Conservation (phyloP, 1,140 invertebrate species). For the Euwallacea fornicatus region DNA sequence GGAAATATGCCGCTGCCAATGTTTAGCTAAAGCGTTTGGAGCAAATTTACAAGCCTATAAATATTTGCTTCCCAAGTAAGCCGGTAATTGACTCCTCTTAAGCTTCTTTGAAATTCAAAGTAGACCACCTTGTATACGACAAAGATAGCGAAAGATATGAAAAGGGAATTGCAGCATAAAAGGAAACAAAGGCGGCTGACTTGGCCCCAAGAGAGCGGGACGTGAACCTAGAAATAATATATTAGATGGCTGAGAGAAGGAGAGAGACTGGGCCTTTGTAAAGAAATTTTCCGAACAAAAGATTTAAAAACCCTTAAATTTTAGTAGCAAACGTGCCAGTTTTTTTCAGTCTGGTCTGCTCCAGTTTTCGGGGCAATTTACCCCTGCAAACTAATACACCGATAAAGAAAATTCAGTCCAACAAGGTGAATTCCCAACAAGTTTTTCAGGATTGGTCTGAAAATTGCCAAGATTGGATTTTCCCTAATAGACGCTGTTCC, state of each 20-base stretch:
- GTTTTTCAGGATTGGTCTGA: slow-evolving; percentile 20
- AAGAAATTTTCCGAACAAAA: slow-evolving; percentile 40
- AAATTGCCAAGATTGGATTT: slow-evolving; percentile 31
- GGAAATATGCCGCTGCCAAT: too few species aligned
- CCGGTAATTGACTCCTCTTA: slow-evolving; percentile 24
- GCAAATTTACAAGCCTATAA: background rate
- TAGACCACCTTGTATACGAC: slow-evolving; percentile 34
- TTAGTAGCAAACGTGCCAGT: slow-evolving; percentile 34
- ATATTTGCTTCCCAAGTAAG: slow-evolving; percentile 18
- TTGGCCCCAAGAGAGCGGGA: slow-evolving; percentile 37
- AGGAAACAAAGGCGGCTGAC: slow-evolving; percentile 47
- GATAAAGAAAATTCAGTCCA: slow-evolving; percentile 16
- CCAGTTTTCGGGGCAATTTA: slow-evolving; percentile 13
- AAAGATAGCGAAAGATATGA: slow-evolving; percentile 45
- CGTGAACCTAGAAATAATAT: slow-evolving; percentile 48
- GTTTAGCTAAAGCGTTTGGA: background rate
- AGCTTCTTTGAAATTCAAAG: slow-evolving; percentile 33
- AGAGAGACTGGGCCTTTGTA: slow-evolving; percentile 32
- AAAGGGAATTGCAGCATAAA: slow-evolving; percentile 49
- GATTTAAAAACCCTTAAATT: slow-evolving; percentile 44
- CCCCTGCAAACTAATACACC: background rate
- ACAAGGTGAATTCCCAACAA: slow-evolving; percentile 19
- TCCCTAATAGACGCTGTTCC: slow-evolving; percentile 24
- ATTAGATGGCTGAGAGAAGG: slow-evolving; percentile 42
- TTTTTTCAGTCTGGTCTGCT: slow-evolving; percentile 22